Percentiles rank a stretch among this genome's conserved stretches.
These are phyloP conservation scores for Neosilurus mollespiculum DNA, from an alignment of 2,797 vertebrate species.

Conservation along the genomic window DNA sequence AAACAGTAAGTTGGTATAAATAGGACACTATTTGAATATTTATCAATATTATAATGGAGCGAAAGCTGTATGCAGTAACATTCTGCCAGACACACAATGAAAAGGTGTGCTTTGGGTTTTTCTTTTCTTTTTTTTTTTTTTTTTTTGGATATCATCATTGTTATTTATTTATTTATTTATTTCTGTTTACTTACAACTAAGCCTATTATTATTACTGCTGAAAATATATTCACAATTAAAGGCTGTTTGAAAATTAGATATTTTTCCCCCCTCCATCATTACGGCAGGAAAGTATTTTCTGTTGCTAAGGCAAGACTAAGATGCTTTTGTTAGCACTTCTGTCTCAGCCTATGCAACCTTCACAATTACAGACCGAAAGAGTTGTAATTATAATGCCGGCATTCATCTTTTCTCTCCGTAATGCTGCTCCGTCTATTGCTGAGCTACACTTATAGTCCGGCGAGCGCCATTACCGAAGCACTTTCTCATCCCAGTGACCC, in stretches of 20 bases:
- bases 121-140: too few species aligned
- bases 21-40: neutral
- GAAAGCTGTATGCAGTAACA: neutral
- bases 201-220: constrained; percentile 43
- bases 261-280: constrained; percentile 26
- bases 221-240: constrained; percentile 55
- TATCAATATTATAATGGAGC: constrained; percentile 9
- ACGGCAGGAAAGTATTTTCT: constrained; percentile 61
- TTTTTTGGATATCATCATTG: constrained; percentile 16
- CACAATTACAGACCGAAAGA: constrained; percentile 68
- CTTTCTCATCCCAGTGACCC: constrained; percentile 70
- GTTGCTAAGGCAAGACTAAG: constrained; percentile 71
- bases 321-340: constrained; percentile 73
- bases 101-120: neutral
- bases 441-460: constrained; percentile 58
- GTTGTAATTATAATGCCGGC: constrained; percentile 76
- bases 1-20: neutral
- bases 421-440: constrained; percentile 65
- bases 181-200: constrained; percentile 46
- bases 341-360: constrained; percentile 49
- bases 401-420: constrained; percentile 71
- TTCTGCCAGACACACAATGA: neutral
- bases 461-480: constrained; percentile 68
- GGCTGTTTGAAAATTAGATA: constrained; percentile 47
- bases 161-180: constrained; percentile 34